Conservation (phyloP, 2,888 invertebrate genomes). For the Syritta pipiens region DNA sequence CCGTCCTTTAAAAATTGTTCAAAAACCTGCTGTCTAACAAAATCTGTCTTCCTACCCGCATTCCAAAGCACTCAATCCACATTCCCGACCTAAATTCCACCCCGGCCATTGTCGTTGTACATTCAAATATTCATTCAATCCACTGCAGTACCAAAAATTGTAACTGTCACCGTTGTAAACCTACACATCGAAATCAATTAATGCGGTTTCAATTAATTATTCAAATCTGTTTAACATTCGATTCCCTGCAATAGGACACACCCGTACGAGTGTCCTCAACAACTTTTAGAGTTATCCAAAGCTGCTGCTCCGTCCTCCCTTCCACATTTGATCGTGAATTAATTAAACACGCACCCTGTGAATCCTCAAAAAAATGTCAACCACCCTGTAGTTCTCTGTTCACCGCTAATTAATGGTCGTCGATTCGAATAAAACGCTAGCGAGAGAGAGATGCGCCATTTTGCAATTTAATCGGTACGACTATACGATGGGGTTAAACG, state of each 20-base stretch:
- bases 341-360: not conserved
- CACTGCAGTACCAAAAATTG: too few relatives aligned
- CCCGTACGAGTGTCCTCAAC: not conserved
- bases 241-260: not conserved
- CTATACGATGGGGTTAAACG: constrained; percentile 9
- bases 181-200: constrained; percentile 24
- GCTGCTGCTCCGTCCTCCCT: not conserved
- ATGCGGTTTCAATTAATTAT: constrained; percentile 34
- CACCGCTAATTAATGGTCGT: constrained; percentile 14
- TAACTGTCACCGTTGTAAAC: not conserved
- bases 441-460: not conserved
- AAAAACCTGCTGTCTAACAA: too few relatives aligned
- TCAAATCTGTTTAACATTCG: constrained; percentile 15
- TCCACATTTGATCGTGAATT: not conserved
- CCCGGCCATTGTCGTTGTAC: too few relatives aligned
- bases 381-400: too few relatives aligned
- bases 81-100: too few relatives aligned
- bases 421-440: not conserved
- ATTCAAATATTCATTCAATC: too few relatives aligned
- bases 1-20: too few relatives aligned
- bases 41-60: too few relatives aligned
- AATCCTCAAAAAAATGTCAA: not conserved
- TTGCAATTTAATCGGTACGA: constrained; percentile 14
- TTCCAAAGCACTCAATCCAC: too few relatives aligned
- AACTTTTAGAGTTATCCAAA: not conserved